A percentile compares a stretch with the other conserved stretches of the same genome.
phyloP scores from a whole-genome alignment of 2,797 vertebrate species.

The Iguana delicatissima region DNA sequence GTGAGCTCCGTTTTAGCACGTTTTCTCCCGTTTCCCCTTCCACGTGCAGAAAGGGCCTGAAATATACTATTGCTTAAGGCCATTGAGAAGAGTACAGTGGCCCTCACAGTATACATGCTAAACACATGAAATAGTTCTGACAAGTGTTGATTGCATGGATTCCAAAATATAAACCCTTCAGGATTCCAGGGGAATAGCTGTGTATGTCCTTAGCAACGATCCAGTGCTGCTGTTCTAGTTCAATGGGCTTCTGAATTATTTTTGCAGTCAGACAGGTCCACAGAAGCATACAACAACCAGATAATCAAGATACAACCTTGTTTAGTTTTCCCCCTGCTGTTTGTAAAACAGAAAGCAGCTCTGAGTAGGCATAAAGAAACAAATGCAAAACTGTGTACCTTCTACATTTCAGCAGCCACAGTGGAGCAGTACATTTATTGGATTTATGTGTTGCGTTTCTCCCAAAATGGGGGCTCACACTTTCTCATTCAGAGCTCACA shows the following conservation, averaged over 20 bases:
- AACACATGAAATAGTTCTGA: background rate
- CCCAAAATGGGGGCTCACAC: background rate
- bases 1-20: no score
- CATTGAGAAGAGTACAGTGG: background rate
- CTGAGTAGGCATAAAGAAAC: background rate
- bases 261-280: background rate
- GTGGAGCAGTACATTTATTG: no score
- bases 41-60: no score
- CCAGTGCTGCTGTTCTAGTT: background rate
- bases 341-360: background rate
- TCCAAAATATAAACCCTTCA: background rate
- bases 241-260: background rate
- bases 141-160: background rate
- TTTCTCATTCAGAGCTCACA: background rate
- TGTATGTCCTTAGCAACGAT: background rate
- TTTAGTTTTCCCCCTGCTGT: background rate
- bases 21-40: no score
- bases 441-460: no score
- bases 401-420: background rate
- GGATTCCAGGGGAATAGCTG: background rate
- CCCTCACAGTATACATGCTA: background rate
- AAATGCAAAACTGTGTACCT: background rate
- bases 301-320: background rate
- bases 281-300: background rate
- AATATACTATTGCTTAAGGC: no score